phyloP scores from a whole-genome alignment of 1,140 invertebrate species.

The Rhysida immarginata region DNA sequence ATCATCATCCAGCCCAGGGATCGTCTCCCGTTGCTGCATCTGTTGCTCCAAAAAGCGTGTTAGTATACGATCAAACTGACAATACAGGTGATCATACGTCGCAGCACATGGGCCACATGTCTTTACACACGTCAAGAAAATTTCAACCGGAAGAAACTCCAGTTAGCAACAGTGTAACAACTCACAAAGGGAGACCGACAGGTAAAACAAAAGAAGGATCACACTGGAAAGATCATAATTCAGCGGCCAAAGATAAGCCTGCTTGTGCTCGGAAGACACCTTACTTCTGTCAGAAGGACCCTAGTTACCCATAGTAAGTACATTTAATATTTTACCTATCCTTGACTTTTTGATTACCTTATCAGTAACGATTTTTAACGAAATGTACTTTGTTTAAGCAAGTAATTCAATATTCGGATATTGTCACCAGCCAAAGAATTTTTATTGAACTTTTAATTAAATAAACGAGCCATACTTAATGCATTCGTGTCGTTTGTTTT shows the following conservation, averaged over 20 bases:
- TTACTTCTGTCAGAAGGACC: not conserved
- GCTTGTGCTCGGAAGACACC: not conserved
- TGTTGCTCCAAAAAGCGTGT: not conserved
- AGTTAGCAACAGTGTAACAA: not conserved
- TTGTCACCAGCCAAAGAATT: too few species aligned
- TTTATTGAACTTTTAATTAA: too few species aligned
- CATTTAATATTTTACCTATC: not conserved
- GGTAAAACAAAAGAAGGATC: not conserved
- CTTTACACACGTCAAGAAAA: not conserved
- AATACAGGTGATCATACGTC: not conserved
- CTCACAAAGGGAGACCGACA: not conserved
- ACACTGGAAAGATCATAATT: not conserved
- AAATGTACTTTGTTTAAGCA: too few species aligned
- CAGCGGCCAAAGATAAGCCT: not conserved
- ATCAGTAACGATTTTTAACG: too few species aligned
- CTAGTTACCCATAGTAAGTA: slow-evolving; percentile 1
- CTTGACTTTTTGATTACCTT: too few species aligned
- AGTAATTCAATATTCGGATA: too few species aligned
- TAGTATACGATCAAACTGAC: not conserved
- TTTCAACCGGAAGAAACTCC: not conserved
- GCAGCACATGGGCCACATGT: not conserved
- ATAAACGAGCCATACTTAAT: too few species aligned
- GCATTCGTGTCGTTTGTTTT: too few species aligned
- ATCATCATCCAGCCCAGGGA: not conserved
- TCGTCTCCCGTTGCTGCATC: not conserved